Conservation (phyloP, 2,888 invertebrate species). For the Neoascia interrupta region DNA sequence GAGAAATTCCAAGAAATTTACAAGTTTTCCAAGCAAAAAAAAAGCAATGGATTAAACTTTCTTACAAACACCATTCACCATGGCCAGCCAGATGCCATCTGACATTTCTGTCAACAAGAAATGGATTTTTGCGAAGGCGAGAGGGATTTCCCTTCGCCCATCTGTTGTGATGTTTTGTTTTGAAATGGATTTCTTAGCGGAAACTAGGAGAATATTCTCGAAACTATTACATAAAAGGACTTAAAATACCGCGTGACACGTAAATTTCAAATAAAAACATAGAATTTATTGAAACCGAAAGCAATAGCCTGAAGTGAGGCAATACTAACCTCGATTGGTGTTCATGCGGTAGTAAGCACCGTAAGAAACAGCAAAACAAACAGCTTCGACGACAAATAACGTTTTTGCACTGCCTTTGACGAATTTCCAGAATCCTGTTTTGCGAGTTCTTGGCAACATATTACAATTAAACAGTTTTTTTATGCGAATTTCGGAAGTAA, state of each 20-base stretch:
- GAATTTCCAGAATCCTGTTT: constrained; percentile 81
- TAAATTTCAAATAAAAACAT: too few relatives aligned
- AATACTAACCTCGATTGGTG: constrained; percentile 86
- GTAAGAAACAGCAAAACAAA: constrained; percentile 83
- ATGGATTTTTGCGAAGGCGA: constrained; percentile 25
- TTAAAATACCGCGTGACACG: too few relatives aligned
- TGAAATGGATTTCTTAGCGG: background rate
- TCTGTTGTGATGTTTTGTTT: constrained; percentile 30
- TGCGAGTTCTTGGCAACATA: constrained; percentile 85
- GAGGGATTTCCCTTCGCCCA: constrained; percentile 23
- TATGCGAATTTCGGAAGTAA: background rate
- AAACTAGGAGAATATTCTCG: constrained; percentile 2
- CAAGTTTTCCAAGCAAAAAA: constrained; percentile 1
- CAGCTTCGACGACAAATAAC: constrained; percentile 83
- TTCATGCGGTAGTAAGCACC: constrained; percentile 85
- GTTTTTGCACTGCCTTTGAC: constrained; percentile 81
- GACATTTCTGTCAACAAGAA: constrained; percentile 47
- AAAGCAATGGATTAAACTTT: too few relatives aligned
- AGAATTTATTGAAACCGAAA: too few relatives aligned
- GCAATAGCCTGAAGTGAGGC: too few relatives aligned
- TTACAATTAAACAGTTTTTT: background rate
- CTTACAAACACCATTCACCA: constrained; percentile 32
- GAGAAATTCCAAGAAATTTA: background rate
- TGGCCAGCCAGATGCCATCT: constrained; percentile 5
- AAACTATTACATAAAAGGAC: constrained; percentile 30